Base-by-base conservation (phyloP, 2,113 vertebrate genomes). In the Megaceryle torquata region DNA sequence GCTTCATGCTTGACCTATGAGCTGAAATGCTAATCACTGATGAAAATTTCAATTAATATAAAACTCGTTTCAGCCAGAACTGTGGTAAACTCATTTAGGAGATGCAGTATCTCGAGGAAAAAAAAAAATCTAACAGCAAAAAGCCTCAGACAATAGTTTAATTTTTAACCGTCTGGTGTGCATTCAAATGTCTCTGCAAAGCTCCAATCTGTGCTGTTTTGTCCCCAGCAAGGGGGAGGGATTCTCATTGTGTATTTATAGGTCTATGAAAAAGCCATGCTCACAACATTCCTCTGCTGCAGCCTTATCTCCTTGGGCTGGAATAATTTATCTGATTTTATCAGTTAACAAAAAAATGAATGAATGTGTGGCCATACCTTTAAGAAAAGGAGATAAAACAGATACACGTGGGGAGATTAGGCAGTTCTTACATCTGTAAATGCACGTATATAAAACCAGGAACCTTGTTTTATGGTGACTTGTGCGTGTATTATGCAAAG, bases 21-120 rank as follows among this genome's bases (percentile, higher is more conserved):
- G 92, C 83, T 72, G 74, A 75, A 94, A 80, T 59, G 72, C 80
- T 96, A 64, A 94, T 61, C 7, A 2, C 80, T 28, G 80, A 3
- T 81, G 77, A 93, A 91, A 92, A 93, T 89, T 65, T 57, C 86
- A 82, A 89, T 91, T 96, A 93, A 93, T 84, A 57, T 2, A 16
- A 82, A 92, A 31, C 57, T 35, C 24, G 53, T 72, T 93, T 56
- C 25, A 39, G 67, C 77, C 92, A 86, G 86, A 79, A 84, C 46
- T 3, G 50, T 29, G 61, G 60, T 43, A 6, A 81, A 10, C 68
- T 88, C 33, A 2, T 63, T 86, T 25, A 56, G 64, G 54, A 41
- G 48, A 16, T 29, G 28, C 2, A 4, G 24, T 10, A 35, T 65
- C 74, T 79, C 33, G 3, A 71, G 56, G 61, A 91, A 84, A n/a